A percentile compares a stretch with the other conserved stretches of the same genome.
These are phyloP conservation scores for Xestia rhomboidea DNA, from an alignment of 2,888 invertebrate genomes.

Conservation along the genomic window DNA sequence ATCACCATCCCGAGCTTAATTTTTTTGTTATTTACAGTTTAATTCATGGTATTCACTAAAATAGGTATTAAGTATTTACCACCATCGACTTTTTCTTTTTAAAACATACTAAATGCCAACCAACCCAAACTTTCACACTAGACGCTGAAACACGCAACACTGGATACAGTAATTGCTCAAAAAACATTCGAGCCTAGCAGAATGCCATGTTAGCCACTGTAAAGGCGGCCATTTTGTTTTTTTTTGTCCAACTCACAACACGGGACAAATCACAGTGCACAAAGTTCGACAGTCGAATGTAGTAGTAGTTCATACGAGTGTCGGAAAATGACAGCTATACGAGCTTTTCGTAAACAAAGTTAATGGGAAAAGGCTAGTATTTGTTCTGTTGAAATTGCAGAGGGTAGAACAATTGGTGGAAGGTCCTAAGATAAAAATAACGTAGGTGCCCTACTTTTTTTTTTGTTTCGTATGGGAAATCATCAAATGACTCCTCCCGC, in stretches of 20 bases:
- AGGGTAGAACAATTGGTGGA: neutral
- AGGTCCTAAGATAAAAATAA: neutral
- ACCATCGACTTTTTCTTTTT: neutral
- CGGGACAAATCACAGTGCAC: constrained; percentile 49
- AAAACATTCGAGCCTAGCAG: constrained; percentile 20
- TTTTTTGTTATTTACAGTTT: neutral
- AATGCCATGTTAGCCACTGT: constrained; percentile 8
- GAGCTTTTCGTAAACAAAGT: constrained; percentile 26
- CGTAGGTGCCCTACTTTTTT: neutral
- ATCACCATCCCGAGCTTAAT: neutral
- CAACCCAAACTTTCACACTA: neutral
- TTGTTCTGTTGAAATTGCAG: constrained; percentile 22
- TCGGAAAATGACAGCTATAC: constrained; percentile 41
- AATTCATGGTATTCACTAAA: neutral
- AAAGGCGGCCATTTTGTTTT: constrained; percentile 25
- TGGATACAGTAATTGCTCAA: constrained; percentile 16
- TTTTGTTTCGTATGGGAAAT: too few species aligned
- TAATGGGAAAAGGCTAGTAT: constrained; percentile 28
- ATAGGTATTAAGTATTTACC: neutral
- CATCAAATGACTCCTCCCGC: too few species aligned
- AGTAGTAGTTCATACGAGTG: constrained; percentile 20
- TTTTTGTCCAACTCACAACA: constrained; percentile 39
- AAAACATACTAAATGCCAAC: neutral
- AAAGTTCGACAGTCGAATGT: constrained; percentile 44
- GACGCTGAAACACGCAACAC: constrained; percentile 51